These are phyloP conservation scores for Lordiphosa collinella DNA, from an alignment of 1,140 invertebrate species.

Conservation along the genomic window DNA sequence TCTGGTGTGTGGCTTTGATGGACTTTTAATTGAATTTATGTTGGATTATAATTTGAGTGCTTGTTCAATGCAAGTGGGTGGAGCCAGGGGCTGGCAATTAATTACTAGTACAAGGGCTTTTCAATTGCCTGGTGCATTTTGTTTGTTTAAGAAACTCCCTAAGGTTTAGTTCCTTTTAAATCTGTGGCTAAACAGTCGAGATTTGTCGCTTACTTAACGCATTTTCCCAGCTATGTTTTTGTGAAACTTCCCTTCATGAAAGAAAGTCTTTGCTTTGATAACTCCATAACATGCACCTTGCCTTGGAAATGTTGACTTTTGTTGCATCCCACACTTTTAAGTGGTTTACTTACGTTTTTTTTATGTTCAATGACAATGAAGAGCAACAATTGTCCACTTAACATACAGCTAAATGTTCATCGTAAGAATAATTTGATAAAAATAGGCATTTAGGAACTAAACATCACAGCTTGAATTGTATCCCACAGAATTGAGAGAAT, in stretches of 20 bases:
- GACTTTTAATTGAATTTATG: slow-evolving; percentile 51
- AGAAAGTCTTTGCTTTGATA: no score
- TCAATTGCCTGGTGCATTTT: no score
- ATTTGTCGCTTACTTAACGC: no score
- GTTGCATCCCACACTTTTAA: slow-evolving; percentile 26
- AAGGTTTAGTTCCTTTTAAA: no score
- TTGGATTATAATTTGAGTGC: slow-evolving; percentile 47
- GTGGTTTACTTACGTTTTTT: background rate
- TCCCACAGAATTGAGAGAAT: background rate
- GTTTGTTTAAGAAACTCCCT: no score
- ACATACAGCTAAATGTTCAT: slow-evolving; percentile 35
- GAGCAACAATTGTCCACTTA: slow-evolving; percentile 61
- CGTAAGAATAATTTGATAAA: slow-evolving; percentile 13
- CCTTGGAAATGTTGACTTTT: slow-evolving; percentile 6
- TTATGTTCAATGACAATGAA: slow-evolving; percentile 25
- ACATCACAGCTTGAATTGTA: background rate
- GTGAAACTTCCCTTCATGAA: no score
- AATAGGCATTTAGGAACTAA: background rate
- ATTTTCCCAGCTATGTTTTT: no score
- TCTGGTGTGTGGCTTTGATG: slow-evolving; percentile 22
- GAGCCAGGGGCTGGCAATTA: background rate
- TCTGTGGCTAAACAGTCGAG: no score
- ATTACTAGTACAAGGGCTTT: no score
- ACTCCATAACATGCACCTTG: no score
- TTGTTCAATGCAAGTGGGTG: slow-evolving; percentile 15